Evolutionary conservation across 2,888 invertebrate genomes (phyloP), one percentile per base, ranked within the genome.

Genomic region (Scaptomyza caliginosa): DNA sequence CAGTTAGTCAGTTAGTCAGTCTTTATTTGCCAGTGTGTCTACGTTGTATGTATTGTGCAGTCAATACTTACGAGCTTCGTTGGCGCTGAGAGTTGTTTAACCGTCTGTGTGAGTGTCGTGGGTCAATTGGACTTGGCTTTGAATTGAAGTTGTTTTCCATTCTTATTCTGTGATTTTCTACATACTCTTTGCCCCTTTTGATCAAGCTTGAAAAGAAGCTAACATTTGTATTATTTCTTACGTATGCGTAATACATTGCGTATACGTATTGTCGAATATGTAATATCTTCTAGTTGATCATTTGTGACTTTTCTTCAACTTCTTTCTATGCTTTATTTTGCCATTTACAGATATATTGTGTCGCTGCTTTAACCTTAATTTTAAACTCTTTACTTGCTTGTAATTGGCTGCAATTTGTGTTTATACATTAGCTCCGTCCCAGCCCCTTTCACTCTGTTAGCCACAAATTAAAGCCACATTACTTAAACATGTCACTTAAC

Each of bases 61-160:
- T 64, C 62, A 58, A 32, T 32, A 57, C 65, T 65, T 80, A 58
- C 42, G 54, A 55, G 71, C 63, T 50, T 30, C 62, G 49, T 65
- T 74, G 67, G 45, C 58, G 55, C 58, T 59, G 55, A 55, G 56
- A 67, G 54, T 46, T 67, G 51, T 69, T 67, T 58, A 71, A 42
- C 49, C 50, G 50, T 49, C 59, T 49, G 55, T 43, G 54, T 64
- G 40, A 8, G 57, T 52, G 54, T 63, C 62, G 45, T 60, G 58
- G 77, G 67, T 67, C 83, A 86, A 79, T 82, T 78, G 51, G 42
- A 65, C 67, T 72, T 70, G 54, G 64, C 52, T 70, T 68, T 46
- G 49, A 59, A 59, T 34, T 58, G 16, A 30, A 54, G 16, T 52
- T 48, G 46, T 32, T 30, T 55, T 28, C 4, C 16, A n/a, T 1